These are phyloP conservation scores for Parotocinclus haroldoi DNA, from an alignment of 2,797 vertebrate species.

Conservation along the genomic window DNA sequence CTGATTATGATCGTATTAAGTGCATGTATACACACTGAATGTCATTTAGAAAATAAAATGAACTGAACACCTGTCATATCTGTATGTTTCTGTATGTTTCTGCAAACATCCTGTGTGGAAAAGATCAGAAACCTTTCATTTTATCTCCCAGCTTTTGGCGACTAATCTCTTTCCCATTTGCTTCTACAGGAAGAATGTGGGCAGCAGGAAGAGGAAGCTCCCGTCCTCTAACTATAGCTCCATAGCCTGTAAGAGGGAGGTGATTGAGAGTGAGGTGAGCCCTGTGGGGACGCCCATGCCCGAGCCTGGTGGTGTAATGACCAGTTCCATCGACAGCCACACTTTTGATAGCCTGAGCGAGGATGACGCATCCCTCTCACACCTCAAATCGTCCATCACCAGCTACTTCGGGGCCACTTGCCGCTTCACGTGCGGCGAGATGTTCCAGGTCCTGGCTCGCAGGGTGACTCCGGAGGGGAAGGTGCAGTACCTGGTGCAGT, in stretches of 20 bases:
- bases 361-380: conserved; percentile 80
- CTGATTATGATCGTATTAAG: no score
- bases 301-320: conserved; percentile 56
- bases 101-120: no score
- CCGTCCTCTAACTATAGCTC: conserved; percentile 71
- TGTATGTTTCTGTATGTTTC: no score
- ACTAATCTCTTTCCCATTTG: conserved; percentile 1
- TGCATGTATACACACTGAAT: no score
- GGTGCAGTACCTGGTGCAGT: conserved; percentile 93
- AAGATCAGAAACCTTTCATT: no score
- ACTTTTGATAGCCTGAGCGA: conserved; percentile 82
- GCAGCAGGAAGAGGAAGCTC: conserved; percentile 90
- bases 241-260: conserved; percentile 70
- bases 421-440: conserved; percentile 85
- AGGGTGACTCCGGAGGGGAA: conserved; percentile 88
- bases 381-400: conserved; percentile 92
- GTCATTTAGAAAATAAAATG: no score
- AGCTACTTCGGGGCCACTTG: conserved; percentile 88
- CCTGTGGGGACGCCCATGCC: conserved; percentile 56
- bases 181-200: conserved; percentile 73
- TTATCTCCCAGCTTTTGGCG: neutral
- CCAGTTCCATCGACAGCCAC: conserved; percentile 73
- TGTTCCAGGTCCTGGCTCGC: conserved; percentile 89
- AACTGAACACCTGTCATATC: no score
- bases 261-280: conserved; percentile 41